Conservation (phyloP, 2,113 vertebrate species). For the Ariopsis seemanni region DNA sequence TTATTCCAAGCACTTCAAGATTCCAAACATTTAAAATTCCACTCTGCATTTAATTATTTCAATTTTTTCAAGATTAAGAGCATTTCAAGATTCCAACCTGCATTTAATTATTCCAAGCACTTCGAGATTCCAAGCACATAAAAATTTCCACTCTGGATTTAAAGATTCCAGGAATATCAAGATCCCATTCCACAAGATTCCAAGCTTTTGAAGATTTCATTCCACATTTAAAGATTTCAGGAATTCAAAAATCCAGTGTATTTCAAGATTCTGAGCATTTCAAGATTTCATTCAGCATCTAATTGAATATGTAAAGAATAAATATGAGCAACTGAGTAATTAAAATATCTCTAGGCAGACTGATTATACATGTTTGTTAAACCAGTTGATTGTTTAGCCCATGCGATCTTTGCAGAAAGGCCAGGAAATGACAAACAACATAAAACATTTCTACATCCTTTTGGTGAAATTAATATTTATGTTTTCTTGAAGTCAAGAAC, state of each 20-base stretch:
- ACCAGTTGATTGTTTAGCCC: background rate
- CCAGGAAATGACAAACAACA: background rate
- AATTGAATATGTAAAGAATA: background rate
- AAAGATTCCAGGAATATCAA: background rate
- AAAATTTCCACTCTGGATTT: background rate
- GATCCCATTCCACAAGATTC: background rate
- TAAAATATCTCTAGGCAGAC: background rate
- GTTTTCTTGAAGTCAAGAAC: background rate
- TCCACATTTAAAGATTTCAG: background rate
- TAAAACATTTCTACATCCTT: background rate
- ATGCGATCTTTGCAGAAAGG: background rate
- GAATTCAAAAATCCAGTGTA: too few relatives aligned
- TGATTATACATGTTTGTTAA: background rate
- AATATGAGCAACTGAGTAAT: background rate
- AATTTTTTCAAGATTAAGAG: too few relatives aligned
- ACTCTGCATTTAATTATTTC: background rate
- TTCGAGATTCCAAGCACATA: background rate
- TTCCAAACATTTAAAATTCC: background rate
- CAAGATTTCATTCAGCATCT: background rate
- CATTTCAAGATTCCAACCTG: background rate
- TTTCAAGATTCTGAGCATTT: background rate
- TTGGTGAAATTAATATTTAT: background rate
- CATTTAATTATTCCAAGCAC: background rate
- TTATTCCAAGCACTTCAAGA: background rate
- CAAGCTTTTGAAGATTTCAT: background rate